These are phyloP conservation scores for Aleiodes sp. DNA, from an alignment of 1,140 invertebrate genomes.

Conservation along the genomic window DNA sequence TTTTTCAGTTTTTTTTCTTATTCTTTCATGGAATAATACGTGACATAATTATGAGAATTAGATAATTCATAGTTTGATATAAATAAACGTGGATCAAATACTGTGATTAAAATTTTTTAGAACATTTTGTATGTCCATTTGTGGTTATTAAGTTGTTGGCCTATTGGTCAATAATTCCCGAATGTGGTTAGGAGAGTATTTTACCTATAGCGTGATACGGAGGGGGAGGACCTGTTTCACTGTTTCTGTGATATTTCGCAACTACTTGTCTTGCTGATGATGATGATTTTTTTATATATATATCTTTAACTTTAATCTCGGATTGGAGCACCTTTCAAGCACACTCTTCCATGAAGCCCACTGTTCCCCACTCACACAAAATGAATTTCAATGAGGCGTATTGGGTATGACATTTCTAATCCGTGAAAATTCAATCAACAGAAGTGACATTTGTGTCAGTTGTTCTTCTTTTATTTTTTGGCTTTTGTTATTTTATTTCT, in stretches of 20 bases:
- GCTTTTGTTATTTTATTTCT: not conserved
- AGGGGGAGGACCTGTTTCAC: conserved; percentile 33
- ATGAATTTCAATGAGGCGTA: conserved; percentile 23
- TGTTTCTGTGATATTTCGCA: conserved; percentile 49
- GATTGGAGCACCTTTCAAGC: conserved; percentile 34
- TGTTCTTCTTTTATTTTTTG: not conserved
- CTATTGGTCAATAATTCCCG: conserved; percentile 8
- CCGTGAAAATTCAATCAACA: conserved; percentile 26
- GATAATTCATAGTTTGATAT: too few species aligned
- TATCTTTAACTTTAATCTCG: conserved; percentile 21
- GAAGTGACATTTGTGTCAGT: conserved; percentile 33
- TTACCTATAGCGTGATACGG: not conserved
- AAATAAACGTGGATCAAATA: too few species aligned
- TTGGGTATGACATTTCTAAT: conserved; percentile 34
- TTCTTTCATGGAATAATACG: too few species aligned
- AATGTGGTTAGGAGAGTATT: not conserved
- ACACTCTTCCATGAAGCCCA: conserved; percentile 37
- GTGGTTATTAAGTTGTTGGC: conserved; percentile 25
- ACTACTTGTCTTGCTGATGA: conserved; percentile 34
- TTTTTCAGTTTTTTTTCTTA: too few species aligned
- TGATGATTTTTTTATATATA: conserved; percentile 6
- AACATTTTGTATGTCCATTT: conserved; percentile 33
- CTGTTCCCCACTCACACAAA: conserved; percentile 33
- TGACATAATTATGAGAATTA: too few species aligned
- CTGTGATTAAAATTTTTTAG: too few species aligned